Conservation (phyloP, 2,797 vertebrate genomes). For the Arnoldichthys spilopterus region DNA sequence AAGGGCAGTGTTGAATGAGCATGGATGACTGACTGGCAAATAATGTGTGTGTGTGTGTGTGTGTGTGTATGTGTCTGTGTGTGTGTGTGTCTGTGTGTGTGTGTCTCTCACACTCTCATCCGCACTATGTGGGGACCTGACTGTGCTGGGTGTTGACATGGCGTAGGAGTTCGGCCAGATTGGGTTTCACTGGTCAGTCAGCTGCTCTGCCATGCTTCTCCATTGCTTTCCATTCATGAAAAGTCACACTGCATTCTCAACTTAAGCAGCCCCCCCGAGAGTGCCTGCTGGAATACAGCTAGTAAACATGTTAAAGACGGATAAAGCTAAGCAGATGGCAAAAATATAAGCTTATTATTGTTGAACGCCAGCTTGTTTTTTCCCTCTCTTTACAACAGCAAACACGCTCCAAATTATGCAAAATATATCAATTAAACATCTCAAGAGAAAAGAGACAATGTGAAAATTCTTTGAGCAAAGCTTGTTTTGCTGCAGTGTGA, state of each 20-base stretch:
- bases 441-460: background rate
- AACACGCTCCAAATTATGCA: background rate
- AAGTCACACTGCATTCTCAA: constrained; percentile 37
- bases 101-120: constrained; percentile 28
- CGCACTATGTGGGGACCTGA: constrained; percentile 33
- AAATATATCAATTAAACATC: background rate
- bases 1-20: constrained; percentile 25
- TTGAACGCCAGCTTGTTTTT: constrained; percentile 14
- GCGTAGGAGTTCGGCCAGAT: constrained; percentile 49
- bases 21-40: constrained; percentile 3
- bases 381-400: background rate
- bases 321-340: background rate
- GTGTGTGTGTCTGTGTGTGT: constrained; percentile 19
- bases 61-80: constrained; percentile 22
- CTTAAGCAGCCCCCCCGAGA: constrained; percentile 17
- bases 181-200: constrained; percentile 53
- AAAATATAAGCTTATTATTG: background rate
- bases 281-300: constrained; percentile 38
- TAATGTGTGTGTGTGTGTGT: background rate
- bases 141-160: constrained; percentile 42
- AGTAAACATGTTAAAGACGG: constrained; percentile 46
- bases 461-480: background rate
- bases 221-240: constrained; percentile 50
- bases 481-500: background rate
- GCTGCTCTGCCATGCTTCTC: constrained; percentile 48